Base-by-base conservation (phyloP, 2,888 invertebrate genomes). In the Muscina levida region DNA sequence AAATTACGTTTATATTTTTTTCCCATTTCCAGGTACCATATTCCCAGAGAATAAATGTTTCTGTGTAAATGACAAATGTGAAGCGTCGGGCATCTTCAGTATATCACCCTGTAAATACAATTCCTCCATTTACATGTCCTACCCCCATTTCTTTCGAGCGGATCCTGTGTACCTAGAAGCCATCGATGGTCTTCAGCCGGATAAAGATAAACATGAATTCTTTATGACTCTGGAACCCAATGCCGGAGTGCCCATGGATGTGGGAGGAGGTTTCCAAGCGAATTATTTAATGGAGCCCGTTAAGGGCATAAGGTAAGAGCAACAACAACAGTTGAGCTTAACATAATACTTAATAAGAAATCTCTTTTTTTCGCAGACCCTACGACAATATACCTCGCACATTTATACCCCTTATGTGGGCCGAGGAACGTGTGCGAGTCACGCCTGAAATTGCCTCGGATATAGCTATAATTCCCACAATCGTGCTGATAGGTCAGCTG, bases 121-220 rank as follows among this genome's bases (percentile, higher is more conserved):
- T 11, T 94, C 96, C 0, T 97, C 97, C 0, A 93, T 95, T 0
- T 95, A 95, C 87, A 93, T 95, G 82, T 95, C 96, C 0, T 93
- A 95, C 83, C 97, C 97, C 0, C 97, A 97, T 91, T 97, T 96
- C 90, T 92, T 95, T 86, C 92, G 94, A 86, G 97, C 93, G 0
- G 97, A 96, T 90, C 93, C 94, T 0, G 91, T 90, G 77, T 94
- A 95, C 76, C 84, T 91, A 31, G 91, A 94, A 4, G 91, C 91
- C 17, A 92, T 97, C 1, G 92, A 92, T 0, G 97, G 97, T 0
- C 86, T 97, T 87, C 85, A 91, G 1, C 96, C 97, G 0, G 92
- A 94, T 15, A 92, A 93, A 2, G 92, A 93, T 0, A 92, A 93
- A 37, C 96, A 97, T 87, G 93, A 94, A 83, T 95, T 97, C 88